phyloP scores from a whole-genome alignment of 2,888 invertebrate genomes.

The Brachypalpus laphriformis region DNA sequence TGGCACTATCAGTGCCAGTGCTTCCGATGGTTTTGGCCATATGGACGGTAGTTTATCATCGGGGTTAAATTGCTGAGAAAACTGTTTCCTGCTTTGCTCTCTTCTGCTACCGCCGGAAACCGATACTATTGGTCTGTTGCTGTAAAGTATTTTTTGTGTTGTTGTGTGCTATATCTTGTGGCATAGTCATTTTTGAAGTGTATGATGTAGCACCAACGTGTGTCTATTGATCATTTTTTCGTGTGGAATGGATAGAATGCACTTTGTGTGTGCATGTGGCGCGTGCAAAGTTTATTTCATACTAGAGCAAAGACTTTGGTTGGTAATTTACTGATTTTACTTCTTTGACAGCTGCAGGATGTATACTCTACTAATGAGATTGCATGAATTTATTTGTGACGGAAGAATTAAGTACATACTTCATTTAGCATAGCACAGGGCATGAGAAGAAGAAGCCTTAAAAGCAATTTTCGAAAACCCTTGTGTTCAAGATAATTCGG shows the following conservation, averaged over 20 bases:
- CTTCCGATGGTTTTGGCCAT: conserved; percentile 68
- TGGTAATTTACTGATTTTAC: background rate
- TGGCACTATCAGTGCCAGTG: conserved; percentile 63
- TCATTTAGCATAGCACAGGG: background rate
- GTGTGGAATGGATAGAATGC: background rate
- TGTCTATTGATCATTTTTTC: conserved; percentile 29
- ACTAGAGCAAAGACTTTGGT: background rate
- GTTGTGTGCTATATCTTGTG: conserved; percentile 30
- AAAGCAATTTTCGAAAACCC: too few species aligned
- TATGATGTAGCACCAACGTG: conserved; percentile 31
- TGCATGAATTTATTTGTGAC: background rate
- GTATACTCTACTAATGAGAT: background rate
- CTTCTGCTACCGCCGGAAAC: background rate
- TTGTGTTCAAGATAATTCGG: too few species aligned
- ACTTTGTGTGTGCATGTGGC: background rate
- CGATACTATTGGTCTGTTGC: conserved; percentile 12
- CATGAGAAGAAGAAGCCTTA: too few species aligned
- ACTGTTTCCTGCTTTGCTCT: conserved; percentile 37
- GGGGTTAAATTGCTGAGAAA: conserved; percentile 69
- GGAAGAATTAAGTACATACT: background rate
- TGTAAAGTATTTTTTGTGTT: conserved; percentile 29
- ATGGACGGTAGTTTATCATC: conserved; percentile 71
- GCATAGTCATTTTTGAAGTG: conserved; percentile 35
- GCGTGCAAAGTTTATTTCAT: background rate
- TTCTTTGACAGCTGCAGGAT: background rate